Percentiles rank a stretch among this genome's conserved stretches.
phyloP scores from a whole-genome alignment of 2,113 vertebrate species.

The human region DNA sequence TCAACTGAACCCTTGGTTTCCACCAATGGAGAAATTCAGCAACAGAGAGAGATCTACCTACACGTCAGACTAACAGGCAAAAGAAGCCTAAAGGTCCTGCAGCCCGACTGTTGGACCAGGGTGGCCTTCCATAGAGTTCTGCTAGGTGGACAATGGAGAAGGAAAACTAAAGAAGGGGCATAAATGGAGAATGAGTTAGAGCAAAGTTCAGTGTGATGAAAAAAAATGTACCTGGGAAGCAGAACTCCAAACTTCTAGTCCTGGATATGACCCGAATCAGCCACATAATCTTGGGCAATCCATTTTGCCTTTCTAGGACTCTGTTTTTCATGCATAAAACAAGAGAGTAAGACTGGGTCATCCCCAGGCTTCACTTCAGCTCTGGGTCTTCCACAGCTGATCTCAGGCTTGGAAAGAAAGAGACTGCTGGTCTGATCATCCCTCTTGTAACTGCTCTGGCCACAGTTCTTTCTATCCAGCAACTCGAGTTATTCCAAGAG shows the following conservation, averaged over 20 bases:
- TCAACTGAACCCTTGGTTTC: not conserved
- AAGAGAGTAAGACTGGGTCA: not conserved
- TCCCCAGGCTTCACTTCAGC: not conserved
- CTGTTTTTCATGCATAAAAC: not conserved
- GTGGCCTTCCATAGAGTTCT: not conserved
- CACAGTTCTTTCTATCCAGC: not conserved
- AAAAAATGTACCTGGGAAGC: not conserved
- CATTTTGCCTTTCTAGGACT: not conserved
- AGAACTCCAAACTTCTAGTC: not conserved
- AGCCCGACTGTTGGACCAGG: not conserved
- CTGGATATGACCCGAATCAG: not conserved
- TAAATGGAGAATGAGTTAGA: not conserved
- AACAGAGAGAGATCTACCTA: not conserved
- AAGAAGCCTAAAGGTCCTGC: not conserved
- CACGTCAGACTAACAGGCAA: not conserved
- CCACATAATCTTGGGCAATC: not conserved
- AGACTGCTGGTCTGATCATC: not conserved
- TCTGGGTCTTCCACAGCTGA: not conserved
- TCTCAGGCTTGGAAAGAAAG: not conserved
- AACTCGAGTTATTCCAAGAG: not conserved
- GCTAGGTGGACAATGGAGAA: not conserved
- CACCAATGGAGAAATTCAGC: not conserved
- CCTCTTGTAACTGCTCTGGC: not conserved
- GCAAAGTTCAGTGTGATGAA: not conserved
- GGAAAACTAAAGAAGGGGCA: not conserved